phyloP scores from a whole-genome alignment of 2,888 invertebrate species.

The Andrena fulva region DNA sequence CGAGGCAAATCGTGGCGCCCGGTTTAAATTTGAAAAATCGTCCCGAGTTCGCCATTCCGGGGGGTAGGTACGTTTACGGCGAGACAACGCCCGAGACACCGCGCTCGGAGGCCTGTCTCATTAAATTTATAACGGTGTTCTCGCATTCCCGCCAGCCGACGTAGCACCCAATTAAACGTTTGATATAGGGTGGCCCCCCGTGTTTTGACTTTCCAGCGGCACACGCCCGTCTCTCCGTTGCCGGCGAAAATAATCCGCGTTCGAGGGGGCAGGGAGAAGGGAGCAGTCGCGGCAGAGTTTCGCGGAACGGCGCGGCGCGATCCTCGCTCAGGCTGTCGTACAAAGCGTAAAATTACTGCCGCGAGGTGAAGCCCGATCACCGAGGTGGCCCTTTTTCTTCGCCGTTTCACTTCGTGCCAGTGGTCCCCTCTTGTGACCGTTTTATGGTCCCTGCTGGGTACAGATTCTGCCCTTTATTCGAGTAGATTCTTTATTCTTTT shows the following conservation, averaged over 20 bases:
- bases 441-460: conserved; percentile 26
- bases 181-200: conserved; percentile 62
- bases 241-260: conserved; percentile 63
- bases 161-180: conserved; percentile 72
- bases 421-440: conserved; percentile 8
- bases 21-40: conserved; percentile 50
- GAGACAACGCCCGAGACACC: conserved; percentile 2
- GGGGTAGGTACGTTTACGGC: conserved; percentile 4
- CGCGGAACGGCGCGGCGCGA: conserved; percentile 42
- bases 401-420: conserved; percentile 8
- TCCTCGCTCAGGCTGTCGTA: conserved; percentile 22
- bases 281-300: conserved; percentile 40
- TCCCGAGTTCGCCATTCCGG: background rate
- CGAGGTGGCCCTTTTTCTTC: conserved; percentile 23
- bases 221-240: conserved; percentile 28
- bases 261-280: conserved; percentile 30
- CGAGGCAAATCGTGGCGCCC: conserved; percentile 24
- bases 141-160: conserved; percentile 57
- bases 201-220: conserved; percentile 65
- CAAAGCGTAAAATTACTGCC: conserved; percentile 52
- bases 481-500: background rate
- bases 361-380: conserved; percentile 13
- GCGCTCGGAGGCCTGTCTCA: conserved; percentile 48
- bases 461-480: background rate
- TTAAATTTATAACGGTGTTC: conserved; percentile 70